A percentile compares a stretch with the other conserved stretches of the same genome.
Evolutionary conservation across 2,888 invertebrate genomes (phyloP).

Genomic region (Microplitis manilae): DNA sequence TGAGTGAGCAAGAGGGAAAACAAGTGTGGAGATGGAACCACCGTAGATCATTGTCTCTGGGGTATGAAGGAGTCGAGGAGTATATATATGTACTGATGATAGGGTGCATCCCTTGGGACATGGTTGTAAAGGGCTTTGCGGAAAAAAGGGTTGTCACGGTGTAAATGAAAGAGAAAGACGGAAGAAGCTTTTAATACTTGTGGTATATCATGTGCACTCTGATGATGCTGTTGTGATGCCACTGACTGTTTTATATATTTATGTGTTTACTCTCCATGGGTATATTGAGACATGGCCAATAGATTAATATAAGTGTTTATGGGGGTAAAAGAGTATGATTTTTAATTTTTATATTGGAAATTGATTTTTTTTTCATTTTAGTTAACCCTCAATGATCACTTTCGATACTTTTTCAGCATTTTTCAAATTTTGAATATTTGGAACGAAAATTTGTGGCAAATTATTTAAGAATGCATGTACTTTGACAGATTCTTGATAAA

Average conservation of each 20-base stretch:
- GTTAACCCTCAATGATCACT: too few relatives aligned
- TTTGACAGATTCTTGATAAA: too few relatives aligned
- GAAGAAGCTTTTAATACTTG: conserved; percentile 69
- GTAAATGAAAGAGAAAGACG: conserved; percentile 63
- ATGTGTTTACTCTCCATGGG: too few relatives aligned
- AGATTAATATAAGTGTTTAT: background rate
- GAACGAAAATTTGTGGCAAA: too few relatives aligned
- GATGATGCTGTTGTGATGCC: background rate
- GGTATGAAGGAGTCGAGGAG: conserved; percentile 14
- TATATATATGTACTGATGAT: conserved; percentile 62
- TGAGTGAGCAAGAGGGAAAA: conserved; percentile 46
- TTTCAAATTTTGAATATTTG: too few relatives aligned
- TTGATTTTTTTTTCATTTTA: background rate
- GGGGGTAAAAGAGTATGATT: background rate
- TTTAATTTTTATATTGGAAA: background rate
- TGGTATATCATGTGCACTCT: conserved; percentile 49
- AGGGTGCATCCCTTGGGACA: conserved; percentile 66
- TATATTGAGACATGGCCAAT: background rate
- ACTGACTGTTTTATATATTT: background rate
- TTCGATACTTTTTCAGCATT: too few relatives aligned
- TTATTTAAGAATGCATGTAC: too few relatives aligned
- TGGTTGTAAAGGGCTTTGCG: conserved; percentile 37
- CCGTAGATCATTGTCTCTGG: conserved; percentile 63
- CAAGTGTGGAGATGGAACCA: conserved; percentile 49
- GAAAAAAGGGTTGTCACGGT: conserved; percentile 51